A percentile compares a stretch with the other conserved stretches of the same genome.
These are phyloP conservation scores for Mystacides longicornis DNA, from an alignment of 2,888 invertebrate genomes.

Conservation along the genomic window DNA sequence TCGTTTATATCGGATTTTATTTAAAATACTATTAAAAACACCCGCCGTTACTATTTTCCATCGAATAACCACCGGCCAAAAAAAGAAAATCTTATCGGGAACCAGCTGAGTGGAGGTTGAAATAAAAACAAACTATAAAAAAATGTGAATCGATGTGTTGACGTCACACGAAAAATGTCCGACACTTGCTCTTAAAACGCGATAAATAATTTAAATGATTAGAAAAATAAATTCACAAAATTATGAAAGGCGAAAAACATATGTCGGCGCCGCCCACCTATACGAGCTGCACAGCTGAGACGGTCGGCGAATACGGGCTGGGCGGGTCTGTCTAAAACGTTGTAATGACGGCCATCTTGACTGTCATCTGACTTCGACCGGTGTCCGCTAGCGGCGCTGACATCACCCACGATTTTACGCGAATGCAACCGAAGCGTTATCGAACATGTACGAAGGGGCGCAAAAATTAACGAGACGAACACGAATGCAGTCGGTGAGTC, in stretches of 20 bases:
- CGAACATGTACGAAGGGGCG: neutral
- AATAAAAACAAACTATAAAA: constrained; percentile 4
- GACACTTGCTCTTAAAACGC: neutral
- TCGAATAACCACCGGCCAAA: neutral
- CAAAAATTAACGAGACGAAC: neutral
- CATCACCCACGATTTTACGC: constrained; percentile 6
- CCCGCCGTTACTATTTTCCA: neutral
- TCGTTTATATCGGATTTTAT: neutral
- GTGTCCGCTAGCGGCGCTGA: constrained; percentile 15
- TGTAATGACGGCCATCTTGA: constrained; percentile 12
- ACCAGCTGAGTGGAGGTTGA: neutral
- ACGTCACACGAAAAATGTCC: constrained; percentile 1
- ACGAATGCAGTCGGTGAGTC: neutral
- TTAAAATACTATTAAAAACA: neutral
- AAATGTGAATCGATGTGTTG: neutral
- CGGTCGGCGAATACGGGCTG: constrained; percentile 1
- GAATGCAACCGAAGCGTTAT: constrained; percentile 6
- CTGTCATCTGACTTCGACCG: constrained; percentile 20
- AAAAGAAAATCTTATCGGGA: neutral
- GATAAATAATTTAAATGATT: constrained; percentile 1
- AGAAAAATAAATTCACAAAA: constrained; percentile 6
- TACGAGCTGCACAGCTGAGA: constrained; percentile 3
- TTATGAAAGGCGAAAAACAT: constrained; percentile 14
- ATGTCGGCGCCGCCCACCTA: constrained; percentile 24
- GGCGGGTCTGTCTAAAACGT: constrained; percentile 13